Conservation (phyloP, 2,113 vertebrate genomes). For the Ceuthmochares aereus region DNA sequence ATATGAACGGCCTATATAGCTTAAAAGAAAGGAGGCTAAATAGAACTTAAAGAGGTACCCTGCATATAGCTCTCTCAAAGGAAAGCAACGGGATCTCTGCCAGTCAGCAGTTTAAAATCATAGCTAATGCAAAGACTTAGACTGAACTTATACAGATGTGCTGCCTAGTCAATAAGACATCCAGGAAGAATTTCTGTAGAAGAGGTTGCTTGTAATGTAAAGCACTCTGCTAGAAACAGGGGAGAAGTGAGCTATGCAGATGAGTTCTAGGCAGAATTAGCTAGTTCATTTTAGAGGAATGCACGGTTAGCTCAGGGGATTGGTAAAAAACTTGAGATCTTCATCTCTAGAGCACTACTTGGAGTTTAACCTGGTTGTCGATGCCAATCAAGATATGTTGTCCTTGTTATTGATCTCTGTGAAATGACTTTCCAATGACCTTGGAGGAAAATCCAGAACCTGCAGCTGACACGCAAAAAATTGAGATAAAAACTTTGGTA, state of each 20-base stretch:
- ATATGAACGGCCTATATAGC: slow-evolving; percentile 66
- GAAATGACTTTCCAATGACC: background rate
- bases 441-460: background rate
- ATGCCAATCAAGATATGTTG: background rate
- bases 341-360: background rate
- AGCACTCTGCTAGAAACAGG: background rate
- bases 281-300: slow-evolving; percentile 12
- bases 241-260: background rate
- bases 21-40: slow-evolving; percentile 67
- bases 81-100: slow-evolving; percentile 21
- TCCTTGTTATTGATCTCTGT: background rate
- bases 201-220: slow-evolving; percentile 4
- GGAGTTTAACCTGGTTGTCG: slow-evolving; percentile 7
- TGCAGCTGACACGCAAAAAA: background rate
- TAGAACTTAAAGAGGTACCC: slow-evolving; percentile 55
- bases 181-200: background rate
- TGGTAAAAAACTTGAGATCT: background rate
- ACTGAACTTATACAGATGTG: slow-evolving; percentile 27
- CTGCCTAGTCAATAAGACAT: slow-evolving; percentile 58
- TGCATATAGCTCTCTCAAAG: slow-evolving; percentile 28
- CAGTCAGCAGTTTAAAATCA: slow-evolving; percentile 38
- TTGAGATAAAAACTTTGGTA: background rate
- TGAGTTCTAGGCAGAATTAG: slow-evolving; percentile 8
- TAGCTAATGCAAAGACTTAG: slow-evolving; percentile 48
- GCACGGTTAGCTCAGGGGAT: background rate